These are phyloP conservation scores for Amphimedon queenslandica DNA, from an alignment of 37 sponge, comb jelly and placozoan species.

Conservation along the genomic window DNA sequence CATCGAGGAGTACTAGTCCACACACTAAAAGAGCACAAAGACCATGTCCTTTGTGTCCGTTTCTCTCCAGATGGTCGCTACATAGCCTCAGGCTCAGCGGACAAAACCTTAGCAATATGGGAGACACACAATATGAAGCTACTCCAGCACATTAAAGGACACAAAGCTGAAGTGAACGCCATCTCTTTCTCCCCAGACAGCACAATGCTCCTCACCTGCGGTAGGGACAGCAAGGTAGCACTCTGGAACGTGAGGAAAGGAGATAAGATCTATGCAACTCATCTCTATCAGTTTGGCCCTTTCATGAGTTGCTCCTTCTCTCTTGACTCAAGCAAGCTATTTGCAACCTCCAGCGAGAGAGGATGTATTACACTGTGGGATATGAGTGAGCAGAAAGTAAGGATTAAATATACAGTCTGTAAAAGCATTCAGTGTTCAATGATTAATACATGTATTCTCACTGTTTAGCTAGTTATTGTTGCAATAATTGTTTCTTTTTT, in stretches of 20 bases:
- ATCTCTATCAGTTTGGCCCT: slow-evolving; percentile 24
- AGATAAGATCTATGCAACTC: slow-evolving; percentile 26
- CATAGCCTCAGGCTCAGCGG: slow-evolving; percentile 65
- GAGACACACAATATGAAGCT: slow-evolving; percentile 32
- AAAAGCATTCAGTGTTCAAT: no score
- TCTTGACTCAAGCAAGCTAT: slow-evolving; percentile 24
- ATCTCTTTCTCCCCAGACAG: slow-evolving; percentile 74
- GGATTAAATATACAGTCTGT: no score
- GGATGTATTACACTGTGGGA: no score
- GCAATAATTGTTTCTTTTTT: no score
- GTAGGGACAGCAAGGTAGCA: slow-evolving; percentile 47
- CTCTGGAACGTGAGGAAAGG: slow-evolving; percentile 67
- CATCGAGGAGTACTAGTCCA: slow-evolving; percentile 31
- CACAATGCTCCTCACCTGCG: slow-evolving; percentile 45
- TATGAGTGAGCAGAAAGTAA: no score
- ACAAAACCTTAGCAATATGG: slow-evolving; percentile 62
- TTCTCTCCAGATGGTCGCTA: slow-evolving; percentile 66
- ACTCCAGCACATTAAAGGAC: slow-evolving; percentile 23
- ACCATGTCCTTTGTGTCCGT: slow-evolving; percentile 45
- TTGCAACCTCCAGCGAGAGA: slow-evolving; percentile 62
- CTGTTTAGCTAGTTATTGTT: no score
- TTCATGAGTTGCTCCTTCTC: slow-evolving; percentile 57
- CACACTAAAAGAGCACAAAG: slow-evolving; percentile 60
- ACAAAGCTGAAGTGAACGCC: slow-evolving; percentile 62
- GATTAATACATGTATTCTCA: no score